Evolutionary conservation across 1,140 invertebrate species (phyloP), one percentile per base, ranked within the genome.

Genomic region (Diabrotica virgifera): DNA sequence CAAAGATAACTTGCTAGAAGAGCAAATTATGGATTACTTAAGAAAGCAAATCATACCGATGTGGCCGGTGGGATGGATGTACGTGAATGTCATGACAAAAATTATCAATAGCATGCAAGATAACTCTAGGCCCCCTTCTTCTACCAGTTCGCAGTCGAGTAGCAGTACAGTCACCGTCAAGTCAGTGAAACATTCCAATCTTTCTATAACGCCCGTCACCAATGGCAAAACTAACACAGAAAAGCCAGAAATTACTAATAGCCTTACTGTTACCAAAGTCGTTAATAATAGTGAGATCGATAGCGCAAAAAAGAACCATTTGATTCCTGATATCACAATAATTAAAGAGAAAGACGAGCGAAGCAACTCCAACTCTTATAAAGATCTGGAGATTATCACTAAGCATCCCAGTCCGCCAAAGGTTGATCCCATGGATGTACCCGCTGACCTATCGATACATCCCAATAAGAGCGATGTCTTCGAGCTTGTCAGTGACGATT

Each of bases 21-120:
- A 65, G n/a, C 69, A 73, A 51, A 55, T 78, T 50, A 64, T 56
- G 11, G 64, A 69, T 36, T 79, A 76, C 60, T 59, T 78, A 11
- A 76, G 75, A 66, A 67, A 61, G 3, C 66, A 76, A 5, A 69
- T 79, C 11, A 64, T 75, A 46, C 55, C 67, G 6, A 55, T 79
- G n/a, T 79, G 78, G 78, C 78, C 78, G 0, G 76, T 77, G 7
- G 76, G 76, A 8, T 79, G 78, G 78, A 78, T 79, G 72, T 76
- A 77, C 7, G 72, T 76, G 71, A 71, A 64, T 12, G 67, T 72
- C 5, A 62, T 79, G 14, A 71, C 67, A 51, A 79, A 79, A 65
- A 65, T 72, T 52, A 73, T 72, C 62, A 69, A 63, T n/a, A 55
- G 36, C 36, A 62, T 62, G 50, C 63, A 58, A 14, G 6, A 67